phyloP scores from a whole-genome alignment of 1,140 invertebrate genomes.

The Araneus ventricosus region DNA sequence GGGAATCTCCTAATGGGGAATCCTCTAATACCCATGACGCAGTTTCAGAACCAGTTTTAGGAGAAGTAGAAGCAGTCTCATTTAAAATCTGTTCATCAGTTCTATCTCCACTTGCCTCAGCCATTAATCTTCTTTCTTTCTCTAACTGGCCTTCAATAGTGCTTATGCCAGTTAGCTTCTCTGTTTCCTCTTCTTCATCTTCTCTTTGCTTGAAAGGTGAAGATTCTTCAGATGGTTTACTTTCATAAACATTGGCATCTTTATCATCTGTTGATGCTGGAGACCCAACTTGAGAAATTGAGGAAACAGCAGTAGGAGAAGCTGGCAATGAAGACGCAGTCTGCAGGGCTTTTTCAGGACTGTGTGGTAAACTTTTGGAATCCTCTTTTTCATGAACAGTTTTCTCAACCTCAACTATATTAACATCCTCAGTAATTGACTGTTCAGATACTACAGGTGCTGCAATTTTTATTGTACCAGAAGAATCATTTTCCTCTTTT shows the following conservation, averaged over 20 bases:
- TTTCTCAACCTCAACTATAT: neutral
- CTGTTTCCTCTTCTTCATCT: constrained; percentile 61
- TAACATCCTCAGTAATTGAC: neutral
- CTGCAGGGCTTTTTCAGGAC: neutral
- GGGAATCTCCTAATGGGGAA: neutral
- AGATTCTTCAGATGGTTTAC: constrained; percentile 5
- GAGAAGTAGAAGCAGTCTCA: neutral
- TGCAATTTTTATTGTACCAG: neutral
- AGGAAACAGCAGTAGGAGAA: neutral
- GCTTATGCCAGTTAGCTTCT: constrained; percentile 62
- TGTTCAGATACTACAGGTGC: neutral
- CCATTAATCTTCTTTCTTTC: constrained; percentile 62
- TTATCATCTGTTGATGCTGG: neutral
- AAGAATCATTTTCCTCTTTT: neutral
- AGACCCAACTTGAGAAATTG: constrained; percentile 39
- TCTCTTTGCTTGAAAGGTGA: constrained; percentile 43
- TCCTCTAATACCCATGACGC: neutral
- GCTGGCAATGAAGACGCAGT: neutral
- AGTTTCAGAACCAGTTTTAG: constrained; percentile 56
- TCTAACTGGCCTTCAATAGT: constrained; percentile 70
- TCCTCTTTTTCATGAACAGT: neutral
- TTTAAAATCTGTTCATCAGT: constrained; percentile 36
- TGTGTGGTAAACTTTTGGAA: neutral
- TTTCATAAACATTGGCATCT: constrained; percentile 4
- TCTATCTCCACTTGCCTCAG: constrained; percentile 43